Percentiles rank a stretch among this genome's conserved stretches.
phyloP scores from a whole-genome alignment of 2,113 vertebrate species.

The Hucho hucho region DNA sequence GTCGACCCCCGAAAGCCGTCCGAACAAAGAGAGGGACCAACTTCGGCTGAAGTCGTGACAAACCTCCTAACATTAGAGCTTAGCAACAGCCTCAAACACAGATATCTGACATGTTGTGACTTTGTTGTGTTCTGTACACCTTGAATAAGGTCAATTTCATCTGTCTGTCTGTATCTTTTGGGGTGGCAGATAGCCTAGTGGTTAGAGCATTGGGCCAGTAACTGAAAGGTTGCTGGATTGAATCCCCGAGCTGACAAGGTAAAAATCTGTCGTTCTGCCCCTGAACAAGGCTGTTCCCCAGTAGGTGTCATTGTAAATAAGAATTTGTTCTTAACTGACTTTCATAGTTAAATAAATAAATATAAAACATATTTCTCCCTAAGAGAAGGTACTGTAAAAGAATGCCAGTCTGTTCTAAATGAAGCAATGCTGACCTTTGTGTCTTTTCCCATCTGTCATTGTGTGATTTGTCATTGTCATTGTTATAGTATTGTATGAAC shows the following conservation, averaged over 20 bases:
- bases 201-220: too few species aligned
- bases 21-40: too few species aligned
- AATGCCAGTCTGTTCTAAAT: slow-evolving; percentile 65
- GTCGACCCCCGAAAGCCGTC: too few species aligned
- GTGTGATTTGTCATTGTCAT: slow-evolving; percentile 44
- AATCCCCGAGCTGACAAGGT: too few species aligned
- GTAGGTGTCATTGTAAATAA: too few species aligned
- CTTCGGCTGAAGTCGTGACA: too few species aligned
- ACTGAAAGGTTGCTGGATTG: too few species aligned
- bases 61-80: slow-evolving; percentile 11
- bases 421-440: slow-evolving; percentile 66
- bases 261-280: too few species aligned
- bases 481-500: slow-evolving; percentile 56
- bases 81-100: slow-evolving; percentile 46
- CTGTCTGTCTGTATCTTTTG: slow-evolving; percentile 34
- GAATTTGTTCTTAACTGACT: too few species aligned
- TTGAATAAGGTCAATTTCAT: slow-evolving; percentile 52
- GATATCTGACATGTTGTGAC: slow-evolving; percentile 48
- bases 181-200: too few species aligned
- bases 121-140: slow-evolving; percentile 20
- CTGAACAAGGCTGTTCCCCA: too few species aligned
- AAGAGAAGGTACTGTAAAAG: slow-evolving; percentile 70
- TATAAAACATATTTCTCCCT: not conserved
- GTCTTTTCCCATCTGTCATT: slow-evolving; percentile 67
- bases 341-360: too few species aligned